Evolutionary conservation across 1,140 invertebrate genomes (phyloP).

Genomic region (Spodoptera litura): DNA sequence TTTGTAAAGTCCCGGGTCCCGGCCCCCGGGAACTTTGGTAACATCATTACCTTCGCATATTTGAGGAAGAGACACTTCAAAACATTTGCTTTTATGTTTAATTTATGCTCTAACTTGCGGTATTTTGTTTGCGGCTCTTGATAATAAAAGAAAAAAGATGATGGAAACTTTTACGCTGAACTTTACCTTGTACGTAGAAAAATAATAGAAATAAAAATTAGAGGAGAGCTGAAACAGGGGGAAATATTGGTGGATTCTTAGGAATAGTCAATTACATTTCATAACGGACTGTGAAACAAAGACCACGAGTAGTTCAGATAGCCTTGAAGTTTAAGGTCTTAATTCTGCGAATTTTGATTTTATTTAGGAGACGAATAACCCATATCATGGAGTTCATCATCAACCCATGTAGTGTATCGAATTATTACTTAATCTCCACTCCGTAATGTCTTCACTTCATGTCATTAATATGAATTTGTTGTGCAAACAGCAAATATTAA

Average conservation of each 20-base stretch:
- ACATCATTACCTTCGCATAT: constrained; percentile 76
- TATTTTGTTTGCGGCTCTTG: constrained; percentile 45
- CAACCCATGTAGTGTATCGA: no score
- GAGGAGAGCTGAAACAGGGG: no score
- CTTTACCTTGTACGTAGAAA: not conserved
- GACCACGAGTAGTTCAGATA: no score
- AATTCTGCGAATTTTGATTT: no score
- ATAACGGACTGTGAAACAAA: no score
- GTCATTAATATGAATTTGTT: constrained; percentile 11
- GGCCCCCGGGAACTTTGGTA: constrained; percentile 54
- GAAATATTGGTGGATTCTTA: no score
- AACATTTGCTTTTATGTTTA: constrained; percentile 54
- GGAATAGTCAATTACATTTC: no score
- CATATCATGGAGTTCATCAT: no score
- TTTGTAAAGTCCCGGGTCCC: constrained; percentile 64
- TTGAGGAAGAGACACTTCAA: constrained; percentile 62
- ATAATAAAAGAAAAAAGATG: constrained; percentile 25
- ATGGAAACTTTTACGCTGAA: not conserved
- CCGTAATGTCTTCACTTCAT: not conserved
- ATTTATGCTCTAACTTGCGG: constrained; percentile 48
- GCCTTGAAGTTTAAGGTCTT: no score
- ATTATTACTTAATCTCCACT: not conserved
- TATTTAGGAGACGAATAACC: no score
- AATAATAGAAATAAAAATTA: no score
- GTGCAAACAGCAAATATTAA: constrained; percentile 6